Base-by-base conservation (phyloP, 2,113 vertebrate species). In the Actenoides lindsayi region DNA sequence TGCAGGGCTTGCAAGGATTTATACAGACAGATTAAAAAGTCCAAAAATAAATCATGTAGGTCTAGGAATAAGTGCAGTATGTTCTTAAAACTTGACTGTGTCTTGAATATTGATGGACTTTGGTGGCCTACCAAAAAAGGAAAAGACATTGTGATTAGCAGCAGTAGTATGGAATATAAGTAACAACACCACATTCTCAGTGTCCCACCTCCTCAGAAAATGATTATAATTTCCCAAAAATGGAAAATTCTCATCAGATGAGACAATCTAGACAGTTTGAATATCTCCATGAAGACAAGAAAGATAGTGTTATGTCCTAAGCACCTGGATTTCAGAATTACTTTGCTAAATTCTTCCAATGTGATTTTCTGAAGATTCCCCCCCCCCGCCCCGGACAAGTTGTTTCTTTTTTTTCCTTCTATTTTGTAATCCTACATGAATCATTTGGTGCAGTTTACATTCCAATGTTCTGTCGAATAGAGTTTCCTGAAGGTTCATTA, bases 11-110 rank as follows among this genome's bases (percentile, higher is more conserved):
- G 25, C 42, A 57, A 39, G 77, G 84, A 77, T 57, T 56, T 83
- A 44, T 59, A 64, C 28, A 71, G 31, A 13, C 37, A 94, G 57
- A 57, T 48, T 93, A 75, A 96, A 77, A 35, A 75, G 27, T 54
- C 51, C 10, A 70, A 62, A 97, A 95, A 74, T 57, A 94, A 94
- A 92, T 89, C 57, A 81, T 53, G 31, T 74, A 85, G 35, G 85
- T 90, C 56, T 87, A 87, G 37, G 46, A 95, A 42, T 28, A 89
- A 93, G 83, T 69, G 28, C 42, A 83, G 25, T 83, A 71, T 51
- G 28, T 93, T 97, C 89, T 76, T 95, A 91, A 96, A 84, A 68
- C 28, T n/a, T 82, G 42, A 10, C 23, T 42, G 2, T 90, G 5
- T 53, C 24, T 69, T 69, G 6, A 10, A 16, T 80, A 53, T 69